phyloP scores from a whole-genome alignment of 2,113 vertebrate genomes.

The Corydoras maculifer region DNA sequence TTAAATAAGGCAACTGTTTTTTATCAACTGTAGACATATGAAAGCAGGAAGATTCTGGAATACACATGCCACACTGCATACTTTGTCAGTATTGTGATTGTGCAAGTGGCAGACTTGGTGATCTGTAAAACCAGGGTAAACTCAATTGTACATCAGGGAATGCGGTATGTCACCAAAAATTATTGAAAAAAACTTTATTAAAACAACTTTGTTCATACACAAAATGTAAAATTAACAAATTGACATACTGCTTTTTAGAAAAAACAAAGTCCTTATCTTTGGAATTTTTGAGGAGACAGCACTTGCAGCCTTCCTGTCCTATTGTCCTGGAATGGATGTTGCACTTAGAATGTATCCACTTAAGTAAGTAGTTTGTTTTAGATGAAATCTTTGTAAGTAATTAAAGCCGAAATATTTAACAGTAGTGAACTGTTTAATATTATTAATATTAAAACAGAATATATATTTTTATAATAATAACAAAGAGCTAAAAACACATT shows the following conservation, averaged over 20 bases:
- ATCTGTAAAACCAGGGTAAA: conserved; percentile 89
- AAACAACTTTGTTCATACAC: no score
- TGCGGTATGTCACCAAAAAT: conserved; percentile 73
- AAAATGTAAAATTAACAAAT: not conserved
- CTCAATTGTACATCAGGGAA: conserved; percentile 86
- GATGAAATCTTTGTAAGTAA: not conserved
- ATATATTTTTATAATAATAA: no score
- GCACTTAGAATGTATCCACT: conserved; percentile 74
- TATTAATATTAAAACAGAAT: no score
- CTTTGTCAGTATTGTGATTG: conserved; percentile 83
- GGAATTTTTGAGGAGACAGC: conserved; percentile 70
- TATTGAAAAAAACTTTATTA: not conserved
- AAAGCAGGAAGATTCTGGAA: conserved; percentile 86
- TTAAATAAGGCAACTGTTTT: not conserved
- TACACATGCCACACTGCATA: conserved; percentile 90
- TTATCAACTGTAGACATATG: conserved; percentile 72
- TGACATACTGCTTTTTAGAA: conserved; percentile 27
- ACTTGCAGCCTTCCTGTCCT: conserved; percentile 70
- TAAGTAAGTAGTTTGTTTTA: conserved; percentile 57
- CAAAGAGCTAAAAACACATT: not conserved
- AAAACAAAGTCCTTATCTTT: conserved; percentile 72
- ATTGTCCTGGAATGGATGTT: conserved; percentile 71
- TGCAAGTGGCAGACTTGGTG: conserved; percentile 86
- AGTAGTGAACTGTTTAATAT: no score
- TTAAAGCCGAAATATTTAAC: no score